Evolutionary conservation across 2,888 invertebrate species (phyloP).

Genomic region (Willowsia nigromaculata): DNA sequence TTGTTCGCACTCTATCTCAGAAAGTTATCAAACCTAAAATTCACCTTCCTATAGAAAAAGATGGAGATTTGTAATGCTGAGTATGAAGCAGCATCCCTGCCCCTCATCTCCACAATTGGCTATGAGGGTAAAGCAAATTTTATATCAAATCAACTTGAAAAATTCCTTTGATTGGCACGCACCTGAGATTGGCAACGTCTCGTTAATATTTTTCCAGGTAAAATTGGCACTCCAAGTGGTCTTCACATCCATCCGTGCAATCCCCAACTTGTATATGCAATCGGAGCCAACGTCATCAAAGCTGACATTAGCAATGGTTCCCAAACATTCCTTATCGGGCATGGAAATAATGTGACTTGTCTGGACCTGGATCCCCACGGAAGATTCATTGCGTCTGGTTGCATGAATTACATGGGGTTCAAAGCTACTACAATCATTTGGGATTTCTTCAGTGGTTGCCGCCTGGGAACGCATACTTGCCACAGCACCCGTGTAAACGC

Average conservation of each 20-base stretch:
- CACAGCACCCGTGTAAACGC: slow-evolving; percentile 95
- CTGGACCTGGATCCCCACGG: slow-evolving; percentile 88
- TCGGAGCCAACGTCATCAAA: slow-evolving; percentile 79
- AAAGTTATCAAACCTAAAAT: no score
- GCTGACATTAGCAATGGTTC: slow-evolving; percentile 81
- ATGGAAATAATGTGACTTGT: slow-evolving; percentile 89
- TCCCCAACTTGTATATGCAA: slow-evolving; percentile 77
- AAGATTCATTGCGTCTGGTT: slow-evolving; percentile 92
- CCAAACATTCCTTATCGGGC: slow-evolving; percentile 89
- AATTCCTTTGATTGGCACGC: no score
- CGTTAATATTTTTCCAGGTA: slow-evolving; percentile 68
- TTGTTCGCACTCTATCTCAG: no score
- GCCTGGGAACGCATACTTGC: slow-evolving; percentile 87
- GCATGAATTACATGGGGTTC: slow-evolving; percentile 94
- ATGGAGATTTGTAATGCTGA: slow-evolving; percentile 70
- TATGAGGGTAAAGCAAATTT: slow-evolving; percentile 75
- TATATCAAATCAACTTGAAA: not conserved
- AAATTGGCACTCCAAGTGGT: slow-evolving; percentile 75
- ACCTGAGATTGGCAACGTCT: no score
- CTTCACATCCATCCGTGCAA: slow-evolving; percentile 73
- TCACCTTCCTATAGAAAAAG: no score
- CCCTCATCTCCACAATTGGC: slow-evolving; percentile 78
- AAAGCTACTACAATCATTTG: slow-evolving; percentile 92
- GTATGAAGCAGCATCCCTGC: slow-evolving; percentile 72
- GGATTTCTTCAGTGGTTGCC: slow-evolving; percentile 86